These are phyloP conservation scores for Cliona cf. orientalis DNA, from an alignment of 37 sponge, comb jelly and placozoan species.

Conservation along the genomic window DNA sequence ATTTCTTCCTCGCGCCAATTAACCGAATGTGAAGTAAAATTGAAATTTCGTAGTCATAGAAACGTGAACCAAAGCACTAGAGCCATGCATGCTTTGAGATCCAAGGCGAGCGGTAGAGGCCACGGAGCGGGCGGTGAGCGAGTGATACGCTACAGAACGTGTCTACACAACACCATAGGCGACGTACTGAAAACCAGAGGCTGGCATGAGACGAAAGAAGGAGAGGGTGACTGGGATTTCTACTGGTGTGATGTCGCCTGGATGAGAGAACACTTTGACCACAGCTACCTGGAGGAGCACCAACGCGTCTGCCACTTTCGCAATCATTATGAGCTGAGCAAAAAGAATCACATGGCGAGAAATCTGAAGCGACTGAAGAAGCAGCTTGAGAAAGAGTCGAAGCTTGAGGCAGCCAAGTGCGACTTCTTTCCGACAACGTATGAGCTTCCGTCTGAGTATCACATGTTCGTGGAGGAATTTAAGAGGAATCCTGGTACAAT, in stretches of 20 bases:
- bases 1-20: too few species aligned
- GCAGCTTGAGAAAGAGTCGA: constrained; percentile 84
- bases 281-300: constrained; percentile 96
- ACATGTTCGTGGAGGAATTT: constrained; percentile 99
- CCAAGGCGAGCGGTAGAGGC: background rate
- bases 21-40: too few species aligned
- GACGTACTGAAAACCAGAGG: constrained; percentile 90
- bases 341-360: constrained; percentile 98
- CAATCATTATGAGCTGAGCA: constrained; percentile 97
- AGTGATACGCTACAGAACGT: constrained; percentile 83
- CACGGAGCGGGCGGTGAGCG: constrained; percentile 7
- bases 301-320: constrained; percentile 95
- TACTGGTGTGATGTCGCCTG: constrained; percentile 98
- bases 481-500: constrained; percentile 92
- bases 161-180: constrained; percentile 86
- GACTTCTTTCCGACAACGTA: constrained; percentile 99
- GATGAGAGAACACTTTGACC: constrained; percentile 98
- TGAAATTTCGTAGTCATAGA: too few species aligned
- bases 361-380: constrained; percentile 92
- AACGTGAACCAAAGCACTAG: too few species aligned
- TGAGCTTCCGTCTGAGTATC: constrained; percentile 98
- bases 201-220: constrained; percentile 96
- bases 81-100: too few species aligned
- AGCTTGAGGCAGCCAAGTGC: constrained; percentile 78
- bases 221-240: constrained; percentile 97